These are phyloP conservation scores for Alligator sinensis DNA, from an alignment of 2,113 vertebrate genomes.

Conservation along the genomic window DNA sequence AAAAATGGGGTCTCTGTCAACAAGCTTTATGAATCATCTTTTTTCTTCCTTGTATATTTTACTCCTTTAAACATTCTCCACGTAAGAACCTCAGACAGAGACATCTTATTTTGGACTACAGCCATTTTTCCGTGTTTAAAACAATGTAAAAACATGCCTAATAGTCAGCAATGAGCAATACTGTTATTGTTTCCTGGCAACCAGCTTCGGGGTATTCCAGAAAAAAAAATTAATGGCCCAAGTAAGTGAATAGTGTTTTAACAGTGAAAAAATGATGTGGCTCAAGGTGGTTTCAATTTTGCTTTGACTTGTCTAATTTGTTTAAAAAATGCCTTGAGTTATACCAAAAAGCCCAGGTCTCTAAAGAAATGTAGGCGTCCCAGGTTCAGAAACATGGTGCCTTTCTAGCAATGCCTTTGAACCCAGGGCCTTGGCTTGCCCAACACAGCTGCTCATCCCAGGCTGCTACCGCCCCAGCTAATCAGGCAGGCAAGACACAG, in stretches of 20 bases:
- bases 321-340: not conserved
- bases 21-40: slow-evolving; percentile 46
- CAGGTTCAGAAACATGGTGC: too few relatives aligned
- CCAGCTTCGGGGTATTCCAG: not conserved
- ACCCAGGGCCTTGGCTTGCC: too few relatives aligned
- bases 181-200: not conserved
- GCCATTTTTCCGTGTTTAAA: slow-evolving; percentile 5
- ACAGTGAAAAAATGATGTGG: too few relatives aligned
- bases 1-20: slow-evolving; percentile 44
- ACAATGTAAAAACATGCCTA: not conserved
- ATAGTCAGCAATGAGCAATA: not conserved
- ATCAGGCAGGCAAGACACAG: too few relatives aligned
- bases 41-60: slow-evolving; percentile 15
- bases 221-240: not conserved
- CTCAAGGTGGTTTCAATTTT: not conserved
- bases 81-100: not conserved
- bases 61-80: not conserved
- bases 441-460: too few relatives aligned
- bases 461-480: too few relatives aligned
- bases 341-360: not conserved
- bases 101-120: not conserved
- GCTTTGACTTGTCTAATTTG: not conserved
- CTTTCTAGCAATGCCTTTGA: too few relatives aligned
- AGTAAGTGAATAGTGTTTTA: not conserved
- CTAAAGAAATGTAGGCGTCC: not conserved